Conservation (phyloP, 1,140 invertebrate species). For the Penaeus chinensis region DNA sequence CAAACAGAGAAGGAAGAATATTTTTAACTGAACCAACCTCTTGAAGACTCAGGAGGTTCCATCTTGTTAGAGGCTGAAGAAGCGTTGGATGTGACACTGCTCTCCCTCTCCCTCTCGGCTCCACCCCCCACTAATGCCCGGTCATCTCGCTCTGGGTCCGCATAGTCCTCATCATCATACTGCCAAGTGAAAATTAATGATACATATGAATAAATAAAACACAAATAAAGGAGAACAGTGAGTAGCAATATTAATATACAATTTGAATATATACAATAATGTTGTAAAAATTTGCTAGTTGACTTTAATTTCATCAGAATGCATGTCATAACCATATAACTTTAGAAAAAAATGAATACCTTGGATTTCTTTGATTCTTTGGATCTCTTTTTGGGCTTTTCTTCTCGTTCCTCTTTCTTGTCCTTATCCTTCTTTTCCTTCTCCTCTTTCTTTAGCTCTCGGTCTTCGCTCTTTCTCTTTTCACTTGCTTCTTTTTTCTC, state of each 20-base stretch:
- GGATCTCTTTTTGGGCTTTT: slow-evolving; percentile 55
- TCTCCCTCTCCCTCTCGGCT: slow-evolving; percentile 66
- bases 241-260: too few species aligned
- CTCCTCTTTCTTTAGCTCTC: slow-evolving; percentile 69
- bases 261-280: too few species aligned
- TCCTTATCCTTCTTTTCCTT: slow-evolving; percentile 39
- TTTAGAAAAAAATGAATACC: slow-evolving; percentile 62
- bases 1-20: too few species aligned
- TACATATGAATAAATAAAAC: too few species aligned
- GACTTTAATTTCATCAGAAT: too few species aligned
- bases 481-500: slow-evolving; percentile 53
- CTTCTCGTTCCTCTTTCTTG: slow-evolving; percentile 65
- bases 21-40: slow-evolving; percentile 18
- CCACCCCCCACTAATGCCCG: slow-evolving; percentile 62
- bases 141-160: slow-evolving; percentile 35
- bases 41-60: slow-evolving; percentile 63
- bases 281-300: too few species aligned
- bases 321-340: too few species aligned
- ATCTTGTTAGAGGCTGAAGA: slow-evolving; percentile 65
- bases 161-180: slow-evolving; percentile 49
- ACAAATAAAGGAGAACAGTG: too few species aligned
- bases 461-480: slow-evolving; percentile 65
- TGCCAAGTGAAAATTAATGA: neutral
- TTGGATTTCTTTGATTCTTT: slow-evolving; percentile 49
- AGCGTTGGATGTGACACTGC: slow-evolving; percentile 65